Evolutionary conservation across 2,888 invertebrate genomes (phyloP).

Genomic region (Brachyptera putata): DNA sequence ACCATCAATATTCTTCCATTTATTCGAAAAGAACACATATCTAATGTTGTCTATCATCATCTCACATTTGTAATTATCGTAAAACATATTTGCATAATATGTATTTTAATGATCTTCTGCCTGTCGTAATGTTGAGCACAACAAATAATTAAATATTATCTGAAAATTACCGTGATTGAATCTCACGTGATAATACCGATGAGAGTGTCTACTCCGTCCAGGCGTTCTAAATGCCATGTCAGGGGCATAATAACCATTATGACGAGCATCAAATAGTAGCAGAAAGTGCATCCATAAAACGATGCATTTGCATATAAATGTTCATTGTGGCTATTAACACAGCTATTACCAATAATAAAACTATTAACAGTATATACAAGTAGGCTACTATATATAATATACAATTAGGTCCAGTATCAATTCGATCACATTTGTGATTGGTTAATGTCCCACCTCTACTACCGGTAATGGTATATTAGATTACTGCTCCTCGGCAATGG

Average conservation of each 20-base stretch:
- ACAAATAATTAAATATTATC: too few species aligned
- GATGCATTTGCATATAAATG: neutral
- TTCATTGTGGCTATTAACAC: neutral
- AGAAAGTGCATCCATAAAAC: neutral
- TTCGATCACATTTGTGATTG: neutral
- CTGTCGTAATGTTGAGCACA: too few species aligned
- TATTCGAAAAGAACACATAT: too few species aligned
- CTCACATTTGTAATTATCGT: too few species aligned
- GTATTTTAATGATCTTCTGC: too few species aligned
- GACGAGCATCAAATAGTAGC: neutral
- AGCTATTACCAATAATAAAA: neutral
- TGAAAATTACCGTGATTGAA: too few species aligned
- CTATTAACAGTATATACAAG: neutral
- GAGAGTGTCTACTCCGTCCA: too few species aligned
- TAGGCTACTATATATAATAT: neutral
- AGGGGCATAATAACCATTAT: neutral
- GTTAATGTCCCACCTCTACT: neutral
- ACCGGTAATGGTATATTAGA: neutral
- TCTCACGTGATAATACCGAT: too few species aligned
- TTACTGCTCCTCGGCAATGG: neutral
- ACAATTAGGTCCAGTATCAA: constrained; percentile 1
- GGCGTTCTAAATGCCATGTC: too few species aligned
- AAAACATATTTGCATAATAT: too few species aligned
- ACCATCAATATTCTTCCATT: too few species aligned
- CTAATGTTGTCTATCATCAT: too few species aligned